Base-by-base conservation (phyloP, 2,113 vertebrate species). In the Progne subis region DNA sequence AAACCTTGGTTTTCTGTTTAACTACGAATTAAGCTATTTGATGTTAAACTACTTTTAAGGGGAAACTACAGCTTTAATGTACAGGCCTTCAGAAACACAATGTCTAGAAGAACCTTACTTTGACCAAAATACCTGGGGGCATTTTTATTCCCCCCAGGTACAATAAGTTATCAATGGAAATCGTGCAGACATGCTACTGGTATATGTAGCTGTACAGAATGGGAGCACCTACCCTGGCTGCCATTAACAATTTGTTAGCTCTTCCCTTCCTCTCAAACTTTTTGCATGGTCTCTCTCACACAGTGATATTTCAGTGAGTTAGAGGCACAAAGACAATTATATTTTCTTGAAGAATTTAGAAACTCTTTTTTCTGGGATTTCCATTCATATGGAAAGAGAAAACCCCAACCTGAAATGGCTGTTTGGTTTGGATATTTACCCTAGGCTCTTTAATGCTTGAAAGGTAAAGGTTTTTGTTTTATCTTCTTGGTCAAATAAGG, bases 1-100 rank as follows among this genome's bases (percentile, higher is more conserved):
- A 69, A 95, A 86, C 75, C 68, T 86, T 81, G 57, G 12, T 68
- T 95, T 91, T 90, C 59, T 85, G 55, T 91, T 82, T 65, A 84
- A 43, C 79, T 50, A 29, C 0, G 0, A 91, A 88, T 83, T 75
- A 77, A 67, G 31, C 7, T 90, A 12, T 47, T 70, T 88, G 44
- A 86, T 53, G 29, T 92, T 81, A 67, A 91, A 86, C 31, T 52
- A 60, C 92, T 86, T 88, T 52, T 75, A 88, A 84, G 44, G 6
- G 39, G 4, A 88, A 94, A 34, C 29, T 59, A 11, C 23, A 77
- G 60, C 44, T 95, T 95, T 78, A 78, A 83, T 15, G 24, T 47
- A 34, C 34, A 68, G 19, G 5, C 37, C 25, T 41, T 83, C 43
- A 71, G 34, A 67, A 80, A 78, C 0, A 1, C 32, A 67, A 41